Conservation (phyloP, 2,113 vertebrate species). For the Chaetodon auriga region DNA sequence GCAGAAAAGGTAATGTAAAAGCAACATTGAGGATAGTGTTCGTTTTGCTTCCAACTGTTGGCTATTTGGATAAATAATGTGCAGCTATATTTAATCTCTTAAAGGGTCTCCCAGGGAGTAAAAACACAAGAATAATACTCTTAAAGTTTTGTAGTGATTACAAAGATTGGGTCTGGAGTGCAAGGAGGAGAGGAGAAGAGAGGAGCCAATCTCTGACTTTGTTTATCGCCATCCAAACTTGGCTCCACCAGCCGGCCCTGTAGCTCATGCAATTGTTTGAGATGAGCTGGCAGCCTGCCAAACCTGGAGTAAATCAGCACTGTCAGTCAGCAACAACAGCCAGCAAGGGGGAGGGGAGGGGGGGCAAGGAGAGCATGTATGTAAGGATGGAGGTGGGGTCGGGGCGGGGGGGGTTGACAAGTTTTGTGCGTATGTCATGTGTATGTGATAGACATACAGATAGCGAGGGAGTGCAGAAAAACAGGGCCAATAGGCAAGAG, state of each 20-base stretch:
- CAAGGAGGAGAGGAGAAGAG: slow-evolving; percentile 64
- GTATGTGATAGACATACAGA: slow-evolving; percentile 62
- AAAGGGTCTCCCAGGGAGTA: neutral
- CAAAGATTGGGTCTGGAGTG: slow-evolving; percentile 20
- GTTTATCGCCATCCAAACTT: slow-evolving; percentile 85
- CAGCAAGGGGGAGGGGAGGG: slow-evolving; percentile 43
- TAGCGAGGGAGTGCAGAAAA: slow-evolving; percentile 57
- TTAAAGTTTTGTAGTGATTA: slow-evolving; percentile 14
- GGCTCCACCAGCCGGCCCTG: slow-evolving; percentile 69
- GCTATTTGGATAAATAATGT: slow-evolving; percentile 38
- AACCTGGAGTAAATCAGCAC: slow-evolving; percentile 83
- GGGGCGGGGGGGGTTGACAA: slow-evolving; percentile 22
- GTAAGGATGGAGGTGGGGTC: slow-evolving; percentile 16
- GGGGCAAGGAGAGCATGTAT: slow-evolving; percentile 17
- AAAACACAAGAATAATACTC: slow-evolving; percentile 33
- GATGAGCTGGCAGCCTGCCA: slow-evolving; percentile 81
- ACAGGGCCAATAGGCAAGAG: slow-evolving; percentile 33
- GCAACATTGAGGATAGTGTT: slow-evolving; percentile 3
- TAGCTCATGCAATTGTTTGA: slow-evolving; percentile 83
- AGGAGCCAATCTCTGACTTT: slow-evolving; percentile 78
- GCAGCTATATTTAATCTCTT: slow-evolving; percentile 20
- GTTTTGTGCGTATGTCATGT: slow-evolving; percentile 38
- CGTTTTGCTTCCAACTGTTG: slow-evolving; percentile 5
- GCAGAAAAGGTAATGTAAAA: neutral
- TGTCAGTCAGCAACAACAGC: slow-evolving; percentile 83